Conservation (phyloP, 2,113 vertebrate genomes). For the Protobothrops mucrosquamatus region DNA sequence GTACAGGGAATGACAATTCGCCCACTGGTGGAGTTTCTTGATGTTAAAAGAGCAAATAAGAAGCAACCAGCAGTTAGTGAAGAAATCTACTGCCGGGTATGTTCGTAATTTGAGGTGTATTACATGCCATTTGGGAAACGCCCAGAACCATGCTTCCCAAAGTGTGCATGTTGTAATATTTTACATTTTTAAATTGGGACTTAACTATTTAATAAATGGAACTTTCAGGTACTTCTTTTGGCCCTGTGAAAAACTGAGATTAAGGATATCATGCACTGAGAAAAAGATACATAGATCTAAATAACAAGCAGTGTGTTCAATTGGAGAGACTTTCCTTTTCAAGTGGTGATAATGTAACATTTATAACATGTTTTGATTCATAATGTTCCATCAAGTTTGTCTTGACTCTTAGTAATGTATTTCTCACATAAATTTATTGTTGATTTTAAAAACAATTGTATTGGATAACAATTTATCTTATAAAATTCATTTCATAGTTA, state of each 20-base stretch:
- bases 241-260: neutral
- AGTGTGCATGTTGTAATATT: neutral
- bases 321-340: neutral
- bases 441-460: neutral
- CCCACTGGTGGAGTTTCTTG: conserved; percentile 90
- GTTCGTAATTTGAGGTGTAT: conserved; percentile 31
- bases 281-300: neutral
- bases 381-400: neutral
- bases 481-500: neutral
- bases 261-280: neutral
- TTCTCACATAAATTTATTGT: neutral
- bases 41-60: conserved; percentile 90
- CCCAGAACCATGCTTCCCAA: neutral
- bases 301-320: neutral
- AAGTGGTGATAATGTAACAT: neutral
- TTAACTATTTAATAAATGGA: neutral
- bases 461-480: neutral
- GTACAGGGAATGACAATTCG: conserved; percentile 92
- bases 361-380: neutral
- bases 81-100: conserved; percentile 91
- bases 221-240: neutral
- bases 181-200: neutral
- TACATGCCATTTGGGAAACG: neutral
- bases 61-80: conserved; percentile 87
- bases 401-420: neutral